Percentiles rank a stretch among this genome's conserved stretches.
These are phyloP conservation scores for Drosophila subobscura DNA, from an alignment of 1,140 invertebrate genomes.

Conservation along the genomic window DNA sequence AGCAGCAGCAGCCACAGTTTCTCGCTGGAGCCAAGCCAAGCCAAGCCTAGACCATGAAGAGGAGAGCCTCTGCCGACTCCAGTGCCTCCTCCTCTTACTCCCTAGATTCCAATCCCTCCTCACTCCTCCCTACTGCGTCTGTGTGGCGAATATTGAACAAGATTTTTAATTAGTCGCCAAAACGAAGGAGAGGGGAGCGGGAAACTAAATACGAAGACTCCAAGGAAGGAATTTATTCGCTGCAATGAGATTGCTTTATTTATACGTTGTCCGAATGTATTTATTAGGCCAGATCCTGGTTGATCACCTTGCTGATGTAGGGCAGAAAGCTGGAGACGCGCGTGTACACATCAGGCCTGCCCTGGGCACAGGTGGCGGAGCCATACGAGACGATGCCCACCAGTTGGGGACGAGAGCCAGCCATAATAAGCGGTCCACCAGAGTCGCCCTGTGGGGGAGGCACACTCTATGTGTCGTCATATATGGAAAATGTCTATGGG, in stretches of 20 bases:
- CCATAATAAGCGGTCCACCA: constrained; percentile 87
- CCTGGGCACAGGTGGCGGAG: constrained; percentile 85
- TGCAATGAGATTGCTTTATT: constrained; percentile 27
- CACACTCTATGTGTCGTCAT: no score
- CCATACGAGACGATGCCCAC: constrained; percentile 90
- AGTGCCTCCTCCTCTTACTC: no score
- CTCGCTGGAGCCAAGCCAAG: constrained; percentile 57
- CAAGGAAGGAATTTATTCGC: constrained; percentile 46
- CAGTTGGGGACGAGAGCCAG: constrained; percentile 60
- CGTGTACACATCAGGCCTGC: constrained; percentile 79
- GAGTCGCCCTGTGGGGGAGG: constrained; percentile 87
- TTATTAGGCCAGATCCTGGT: constrained; percentile 66
- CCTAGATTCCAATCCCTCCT: neutral
- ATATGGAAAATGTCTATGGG: neutral
- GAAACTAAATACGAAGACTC: constrained; percentile 8
- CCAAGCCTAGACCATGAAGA: constrained; percentile 43
- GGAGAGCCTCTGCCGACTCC: constrained; percentile 25
- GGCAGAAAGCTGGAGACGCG: constrained; percentile 77
- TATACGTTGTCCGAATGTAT: constrained; percentile 34
- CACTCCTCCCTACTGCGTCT: constrained; percentile 3
- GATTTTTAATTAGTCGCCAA: constrained; percentile 79
- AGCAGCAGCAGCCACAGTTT: constrained; percentile 11
- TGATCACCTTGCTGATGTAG: constrained; percentile 71
- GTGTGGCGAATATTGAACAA: constrained; percentile 78
- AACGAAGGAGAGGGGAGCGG: constrained; percentile 14